Evolutionary conservation across 2,797 vertebrate species (phyloP).

Genomic region (Ceyx erithaca): DNA sequence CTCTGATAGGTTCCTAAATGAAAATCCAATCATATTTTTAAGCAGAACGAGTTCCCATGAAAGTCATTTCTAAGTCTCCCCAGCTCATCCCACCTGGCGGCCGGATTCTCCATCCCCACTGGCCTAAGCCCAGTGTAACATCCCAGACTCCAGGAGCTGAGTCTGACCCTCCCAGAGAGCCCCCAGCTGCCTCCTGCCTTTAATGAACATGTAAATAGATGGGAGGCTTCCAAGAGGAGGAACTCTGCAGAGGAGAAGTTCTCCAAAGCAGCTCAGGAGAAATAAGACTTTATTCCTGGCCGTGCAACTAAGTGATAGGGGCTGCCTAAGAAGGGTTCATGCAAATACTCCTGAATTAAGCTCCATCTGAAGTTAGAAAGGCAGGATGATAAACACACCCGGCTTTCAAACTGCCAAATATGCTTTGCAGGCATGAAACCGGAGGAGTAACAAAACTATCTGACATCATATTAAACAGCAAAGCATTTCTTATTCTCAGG

Average conservation of each 20-base stretch:
- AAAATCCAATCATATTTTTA: conserved; percentile 74
- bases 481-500: conserved; percentile 64
- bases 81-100: conserved; percentile 70
- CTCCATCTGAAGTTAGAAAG: conserved; percentile 76
- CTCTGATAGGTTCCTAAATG: conserved; percentile 71
- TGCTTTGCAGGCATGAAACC: conserved; percentile 76
- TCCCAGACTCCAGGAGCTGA: conserved; percentile 17
- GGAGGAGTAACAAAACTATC: conserved; percentile 71
- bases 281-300: conserved; percentile 71
- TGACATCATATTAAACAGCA: conserved; percentile 69
- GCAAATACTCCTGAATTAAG: conserved; percentile 77
- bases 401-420: conserved; percentile 75
- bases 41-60: conserved; percentile 71
- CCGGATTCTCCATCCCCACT: conserved; percentile 57
- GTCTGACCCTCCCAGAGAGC: neutral
- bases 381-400: conserved; percentile 74
- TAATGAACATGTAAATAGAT: conserved; percentile 71
- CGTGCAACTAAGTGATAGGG: conserved; percentile 71
- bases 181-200: conserved; percentile 13
- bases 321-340: conserved; percentile 74
- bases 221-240: conserved; percentile 3
- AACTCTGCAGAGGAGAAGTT: conserved; percentile 51
- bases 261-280: conserved; percentile 71
- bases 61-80: conserved; percentile 69
- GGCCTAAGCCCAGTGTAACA: conserved; percentile 14